A percentile compares a stretch with the other conserved stretches of the same genome.
These are phyloP conservation scores for Lepidonotus clava DNA, from an alignment of 2,888 invertebrate species.

Conservation along the genomic window DNA sequence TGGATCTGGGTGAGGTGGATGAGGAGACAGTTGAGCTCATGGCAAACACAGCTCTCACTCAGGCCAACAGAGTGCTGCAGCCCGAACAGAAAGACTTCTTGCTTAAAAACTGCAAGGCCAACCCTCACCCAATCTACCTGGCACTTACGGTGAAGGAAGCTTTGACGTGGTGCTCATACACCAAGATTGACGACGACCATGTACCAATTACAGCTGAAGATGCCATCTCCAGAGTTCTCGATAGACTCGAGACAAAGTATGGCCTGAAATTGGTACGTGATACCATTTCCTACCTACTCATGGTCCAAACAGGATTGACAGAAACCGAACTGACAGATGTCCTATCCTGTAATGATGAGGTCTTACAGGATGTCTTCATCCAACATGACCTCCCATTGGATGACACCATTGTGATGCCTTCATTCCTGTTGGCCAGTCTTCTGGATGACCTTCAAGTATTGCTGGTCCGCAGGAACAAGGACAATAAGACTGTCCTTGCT, in stretches of 20 bases:
- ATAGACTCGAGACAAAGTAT: constrained; percentile 41
- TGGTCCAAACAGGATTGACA: constrained; percentile 53
- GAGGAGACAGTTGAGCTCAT: constrained; percentile 47
- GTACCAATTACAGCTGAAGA: constrained; percentile 47
- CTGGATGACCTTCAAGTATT: constrained; percentile 49
- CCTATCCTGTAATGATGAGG: constrained; percentile 54
- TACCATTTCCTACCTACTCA: constrained; percentile 50
- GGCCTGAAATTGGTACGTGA: constrained; percentile 30
- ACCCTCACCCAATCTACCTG: constrained; percentile 52
- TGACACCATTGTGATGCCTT: constrained; percentile 48
- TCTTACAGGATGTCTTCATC: constrained; percentile 43
- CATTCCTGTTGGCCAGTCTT: constrained; percentile 39
- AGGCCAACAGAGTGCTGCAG: constrained; percentile 23
- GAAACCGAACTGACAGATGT: constrained; percentile 58
- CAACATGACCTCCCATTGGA: constrained; percentile 18
- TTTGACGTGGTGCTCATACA: constrained; percentile 51
- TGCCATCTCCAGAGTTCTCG: constrained; percentile 41
- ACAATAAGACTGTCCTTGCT: constrained; percentile 35
- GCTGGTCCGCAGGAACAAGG: constrained; percentile 24
- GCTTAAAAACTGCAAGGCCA: constrained; percentile 25
- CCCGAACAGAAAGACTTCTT: constrained; percentile 48
- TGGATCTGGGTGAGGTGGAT: constrained; percentile 25
- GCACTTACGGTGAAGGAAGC: constrained; percentile 40
- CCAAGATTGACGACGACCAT: constrained; percentile 34
- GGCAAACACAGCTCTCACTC: constrained; percentile 29